phyloP scores from a whole-genome alignment of 2,888 invertebrate genomes.

The Diarsia brunnea region DNA sequence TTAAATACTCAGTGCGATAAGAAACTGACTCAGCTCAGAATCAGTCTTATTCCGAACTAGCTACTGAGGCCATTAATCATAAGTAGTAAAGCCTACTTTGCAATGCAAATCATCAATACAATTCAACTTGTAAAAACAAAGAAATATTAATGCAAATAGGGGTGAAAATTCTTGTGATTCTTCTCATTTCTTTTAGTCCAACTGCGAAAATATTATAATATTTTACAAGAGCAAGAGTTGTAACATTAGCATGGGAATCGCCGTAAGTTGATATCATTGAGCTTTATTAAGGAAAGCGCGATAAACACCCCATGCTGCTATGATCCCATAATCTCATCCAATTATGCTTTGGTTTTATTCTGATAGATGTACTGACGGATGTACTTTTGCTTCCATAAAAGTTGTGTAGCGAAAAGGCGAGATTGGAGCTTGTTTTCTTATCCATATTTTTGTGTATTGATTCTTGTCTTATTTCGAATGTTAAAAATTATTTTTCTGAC shows the following conservation, averaged over 20 bases:
- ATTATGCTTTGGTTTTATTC: conserved; percentile 72
- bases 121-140: conserved; percentile 60
- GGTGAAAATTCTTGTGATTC: conserved; percentile 80
- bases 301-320: conserved; percentile 81
- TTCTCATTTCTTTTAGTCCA: conserved; percentile 74
- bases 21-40: conserved; percentile 10
- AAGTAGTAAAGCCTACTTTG: conserved; percentile 25
- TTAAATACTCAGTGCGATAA: conserved; percentile 24
- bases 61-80: conserved; percentile 14
- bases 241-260: conserved; percentile 86
- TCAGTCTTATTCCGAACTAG: conserved; percentile 22
- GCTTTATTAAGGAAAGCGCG: conserved; percentile 81
- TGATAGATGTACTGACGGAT: conserved; percentile 44
- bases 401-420: conserved; percentile 30
- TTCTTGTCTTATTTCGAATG: conserved; percentile 3
- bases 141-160: conserved; percentile 76
- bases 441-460: conserved; percentile 30
- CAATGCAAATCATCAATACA: conserved; percentile 53
- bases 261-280: conserved; percentile 79
- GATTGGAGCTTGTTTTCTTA: conserved; percentile 33
- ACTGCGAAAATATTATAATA: conserved; percentile 80
- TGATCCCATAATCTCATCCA: conserved; percentile 71
- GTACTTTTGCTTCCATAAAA: conserved; percentile 51
- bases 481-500: conserved; percentile 1
- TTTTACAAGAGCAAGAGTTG: conserved; percentile 85